Conservation (phyloP, 1,140 invertebrate genomes). For the Drosophila sp. region DNA sequence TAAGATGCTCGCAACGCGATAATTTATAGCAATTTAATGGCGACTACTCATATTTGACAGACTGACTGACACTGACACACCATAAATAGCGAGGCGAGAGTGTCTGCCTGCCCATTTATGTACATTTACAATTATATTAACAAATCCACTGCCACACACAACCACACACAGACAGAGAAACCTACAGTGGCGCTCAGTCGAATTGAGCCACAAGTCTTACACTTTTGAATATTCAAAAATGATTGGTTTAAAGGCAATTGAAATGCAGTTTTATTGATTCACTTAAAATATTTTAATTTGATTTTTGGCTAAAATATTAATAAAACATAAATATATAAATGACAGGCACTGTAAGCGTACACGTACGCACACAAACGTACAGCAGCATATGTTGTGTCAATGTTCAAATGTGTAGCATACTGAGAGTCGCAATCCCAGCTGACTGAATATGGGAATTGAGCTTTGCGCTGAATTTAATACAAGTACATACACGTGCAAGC, state of each 20-base stretch:
- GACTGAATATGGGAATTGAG: constrained; percentile 50
- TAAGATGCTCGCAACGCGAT: constrained; percentile 20
- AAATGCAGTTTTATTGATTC: too few species aligned
- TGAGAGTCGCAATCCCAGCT: constrained; percentile 71
- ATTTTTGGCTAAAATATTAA: too few species aligned
- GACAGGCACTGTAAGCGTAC: not conserved
- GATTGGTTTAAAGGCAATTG: too few species aligned
- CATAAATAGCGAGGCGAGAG: not conserved
- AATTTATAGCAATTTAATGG: constrained; percentile 70
- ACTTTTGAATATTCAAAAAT: too few species aligned
- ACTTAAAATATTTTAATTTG: too few species aligned
- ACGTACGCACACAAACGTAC: not conserved
- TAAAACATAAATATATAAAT: too few species aligned
- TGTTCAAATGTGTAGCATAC: constrained; percentile 56
- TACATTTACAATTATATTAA: constrained; percentile 34
- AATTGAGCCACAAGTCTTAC: too few species aligned
- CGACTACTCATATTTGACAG: not conserved
- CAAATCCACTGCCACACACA: constrained; percentile 13
- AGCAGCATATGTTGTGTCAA: constrained; percentile 60
- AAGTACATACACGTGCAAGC: constrained; percentile 38
- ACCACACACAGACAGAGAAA: constrained; percentile 14
- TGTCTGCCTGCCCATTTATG: constrained; percentile 9
- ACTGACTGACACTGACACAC: constrained; percentile 1
- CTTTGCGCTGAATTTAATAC: constrained; percentile 46
- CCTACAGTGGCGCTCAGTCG: too few species aligned